A percentile compares a stretch with the other conserved stretches of the same genome.
These are phyloP conservation scores for Aleiodes sp. DNA, from an alignment of 1,140 invertebrate genomes.

Conservation along the genomic window DNA sequence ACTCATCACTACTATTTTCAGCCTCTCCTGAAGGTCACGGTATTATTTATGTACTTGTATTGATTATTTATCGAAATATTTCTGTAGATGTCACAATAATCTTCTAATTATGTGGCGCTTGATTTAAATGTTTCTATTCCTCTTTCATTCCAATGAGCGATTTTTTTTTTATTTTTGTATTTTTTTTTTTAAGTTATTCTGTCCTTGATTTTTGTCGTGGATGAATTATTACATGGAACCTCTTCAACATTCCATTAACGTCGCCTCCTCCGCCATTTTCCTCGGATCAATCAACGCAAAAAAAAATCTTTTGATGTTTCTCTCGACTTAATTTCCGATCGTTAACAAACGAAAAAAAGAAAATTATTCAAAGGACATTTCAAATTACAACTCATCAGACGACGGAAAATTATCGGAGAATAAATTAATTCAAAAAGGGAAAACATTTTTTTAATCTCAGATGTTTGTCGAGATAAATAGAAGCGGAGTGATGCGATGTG, in stretches of 20 bases:
- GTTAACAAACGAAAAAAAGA: not conserved
- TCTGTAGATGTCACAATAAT: no score
- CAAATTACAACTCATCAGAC: constrained; percentile 5
- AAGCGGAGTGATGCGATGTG: constrained; percentile 9
- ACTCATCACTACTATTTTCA: no score
- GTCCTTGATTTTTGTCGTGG: no score
- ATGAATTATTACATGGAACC: no score
- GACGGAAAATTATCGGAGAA: not conserved
- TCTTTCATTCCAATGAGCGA: no score
- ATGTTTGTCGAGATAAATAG: constrained; percentile 2
- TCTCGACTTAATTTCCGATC: constrained; percentile 6
- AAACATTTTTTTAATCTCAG: constrained; percentile 6
- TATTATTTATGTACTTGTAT: no score
- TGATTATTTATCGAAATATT: no score
- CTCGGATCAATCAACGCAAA: not conserved
- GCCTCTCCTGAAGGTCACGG: no score
- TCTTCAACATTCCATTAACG: not conserved
- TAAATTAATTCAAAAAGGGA: not conserved
- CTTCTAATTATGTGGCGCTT: no score
- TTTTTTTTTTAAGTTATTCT: no score
- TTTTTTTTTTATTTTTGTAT: no score
- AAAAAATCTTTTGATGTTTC: not conserved
- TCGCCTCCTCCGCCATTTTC: not conserved
- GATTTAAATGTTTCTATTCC: no score
- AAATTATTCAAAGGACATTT: not conserved